Conservation (phyloP, 2,797 vertebrate genomes). For the Enoplosus armatus region DNA sequence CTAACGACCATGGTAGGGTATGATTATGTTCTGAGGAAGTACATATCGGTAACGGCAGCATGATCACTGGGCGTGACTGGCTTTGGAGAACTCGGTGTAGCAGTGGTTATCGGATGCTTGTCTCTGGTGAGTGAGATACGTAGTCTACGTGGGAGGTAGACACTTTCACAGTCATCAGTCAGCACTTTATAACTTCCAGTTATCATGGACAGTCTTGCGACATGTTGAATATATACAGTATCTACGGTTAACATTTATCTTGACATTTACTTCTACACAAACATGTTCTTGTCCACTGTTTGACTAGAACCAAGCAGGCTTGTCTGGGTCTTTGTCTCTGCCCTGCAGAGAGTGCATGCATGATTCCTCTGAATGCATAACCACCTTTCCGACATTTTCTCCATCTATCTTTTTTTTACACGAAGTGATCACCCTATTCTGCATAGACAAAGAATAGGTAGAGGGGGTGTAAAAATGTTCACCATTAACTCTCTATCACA, state of each 20-base stretch:
- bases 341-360: slow-evolving; percentile 52
- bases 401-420: slow-evolving; percentile 3
- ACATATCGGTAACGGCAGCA: slow-evolving; percentile 34
- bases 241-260: not conserved
- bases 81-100: not conserved
- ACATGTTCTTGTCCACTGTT: not conserved
- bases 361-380: slow-evolving; percentile 41
- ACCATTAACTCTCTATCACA: slow-evolving; percentile 71
- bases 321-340: slow-evolving; percentile 23
- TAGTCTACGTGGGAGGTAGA: slow-evolving; percentile 36
- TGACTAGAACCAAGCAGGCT: slow-evolving; percentile 10
- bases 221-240: not conserved
- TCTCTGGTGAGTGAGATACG: not conserved
- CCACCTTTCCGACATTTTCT: slow-evolving; percentile 27
- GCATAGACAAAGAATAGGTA: slow-evolving; percentile 19
- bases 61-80: slow-evolving; percentile 9
- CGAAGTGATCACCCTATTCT: slow-evolving; percentile 36
- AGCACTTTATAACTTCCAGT: slow-evolving; percentile 34
- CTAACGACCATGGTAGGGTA: not conserved
- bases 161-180: slow-evolving; percentile 31
- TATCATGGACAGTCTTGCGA: not conserved
- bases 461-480: slow-evolving; percentile 62
- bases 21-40: not conserved
- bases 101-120: slow-evolving; percentile 2
- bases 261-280: not conserved